Evolutionary conservation across 2,797 vertebrate species (phyloP).

Genomic region (Lagodon rhomboides): DNA sequence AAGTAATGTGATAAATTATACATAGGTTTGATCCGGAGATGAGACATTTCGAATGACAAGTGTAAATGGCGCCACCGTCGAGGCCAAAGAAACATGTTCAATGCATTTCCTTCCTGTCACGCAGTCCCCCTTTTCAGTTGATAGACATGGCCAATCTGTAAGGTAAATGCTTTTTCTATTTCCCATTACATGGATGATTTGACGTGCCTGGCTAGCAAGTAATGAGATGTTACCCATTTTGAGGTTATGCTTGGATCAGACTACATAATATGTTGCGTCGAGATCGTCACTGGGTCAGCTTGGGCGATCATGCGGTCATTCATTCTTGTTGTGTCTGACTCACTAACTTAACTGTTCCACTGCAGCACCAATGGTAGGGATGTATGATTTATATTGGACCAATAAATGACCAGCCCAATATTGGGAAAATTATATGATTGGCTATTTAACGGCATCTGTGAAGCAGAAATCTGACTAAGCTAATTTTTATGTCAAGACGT

Average conservation of each 20-base stretch:
- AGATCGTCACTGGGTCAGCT: not conserved
- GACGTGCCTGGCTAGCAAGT: not conserved
- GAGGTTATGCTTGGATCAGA: not conserved
- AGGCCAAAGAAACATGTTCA: not conserved
- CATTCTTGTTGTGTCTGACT: not conserved
- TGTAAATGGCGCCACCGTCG: not conserved
- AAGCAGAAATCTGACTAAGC: no score
- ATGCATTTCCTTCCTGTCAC: not conserved
- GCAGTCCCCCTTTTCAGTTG: conserved; percentile 1
- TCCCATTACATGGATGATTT: not conserved
- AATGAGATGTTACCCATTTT: conserved; percentile 6
- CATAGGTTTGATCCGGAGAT: not conserved
- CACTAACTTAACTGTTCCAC: not conserved
- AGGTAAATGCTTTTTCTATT: conserved; percentile 5
- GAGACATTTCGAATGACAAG: not conserved
- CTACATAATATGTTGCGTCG: not conserved
- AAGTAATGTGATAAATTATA: not conserved
- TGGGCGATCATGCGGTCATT: not conserved
- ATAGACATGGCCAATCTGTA: not conserved
- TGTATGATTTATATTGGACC: no score
- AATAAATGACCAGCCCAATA: no score
- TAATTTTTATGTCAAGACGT: not conserved
- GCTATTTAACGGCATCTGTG: no score
- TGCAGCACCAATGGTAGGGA: not conserved
- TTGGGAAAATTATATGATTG: no score